Conservation (phyloP, 2,888 invertebrate species). For the Hirtodrosophila cameraria region DNA sequence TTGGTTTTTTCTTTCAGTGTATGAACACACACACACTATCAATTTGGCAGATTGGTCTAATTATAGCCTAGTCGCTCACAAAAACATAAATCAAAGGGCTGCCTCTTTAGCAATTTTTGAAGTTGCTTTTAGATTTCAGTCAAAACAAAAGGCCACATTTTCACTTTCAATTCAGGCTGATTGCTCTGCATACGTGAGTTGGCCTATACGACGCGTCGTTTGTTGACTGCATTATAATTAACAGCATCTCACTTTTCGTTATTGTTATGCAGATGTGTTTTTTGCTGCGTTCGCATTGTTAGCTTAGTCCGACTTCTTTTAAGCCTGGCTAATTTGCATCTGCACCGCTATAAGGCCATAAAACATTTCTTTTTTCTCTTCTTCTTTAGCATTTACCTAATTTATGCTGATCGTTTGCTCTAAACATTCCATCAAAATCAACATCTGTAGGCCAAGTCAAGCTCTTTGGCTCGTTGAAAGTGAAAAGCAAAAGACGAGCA, state of each 20-base stretch:
- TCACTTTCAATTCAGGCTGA: slow-evolving; percentile 59
- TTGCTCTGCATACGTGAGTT: slow-evolving; percentile 32
- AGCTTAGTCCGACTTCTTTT: slow-evolving; percentile 25
- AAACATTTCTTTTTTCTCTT: slow-evolving; percentile 61
- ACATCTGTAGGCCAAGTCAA: slow-evolving; percentile 48
- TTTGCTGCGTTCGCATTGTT: slow-evolving; percentile 27
- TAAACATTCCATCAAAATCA: slow-evolving; percentile 65
- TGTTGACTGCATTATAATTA: slow-evolving; percentile 60
- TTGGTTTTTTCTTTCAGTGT: slow-evolving; percentile 27
- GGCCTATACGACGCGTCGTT: not conserved
- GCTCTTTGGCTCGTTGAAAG: slow-evolving; percentile 65
- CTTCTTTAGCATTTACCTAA: slow-evolving; percentile 55
- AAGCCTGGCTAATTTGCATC: slow-evolving; percentile 62
- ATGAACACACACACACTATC: slow-evolving; percentile 19
- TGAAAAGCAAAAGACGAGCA: slow-evolving; percentile 63
- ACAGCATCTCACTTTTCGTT: slow-evolving; percentile 58
- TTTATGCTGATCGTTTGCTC: slow-evolving; percentile 54
- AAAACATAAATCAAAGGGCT: slow-evolving; percentile 35
- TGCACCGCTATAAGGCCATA: slow-evolving; percentile 68
- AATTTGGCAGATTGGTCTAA: slow-evolving; percentile 59
- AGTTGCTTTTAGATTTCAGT: not conserved
- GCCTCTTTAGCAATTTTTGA: not conserved
- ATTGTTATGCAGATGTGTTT: slow-evolving; percentile 53
- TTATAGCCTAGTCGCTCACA: slow-evolving; percentile 47
- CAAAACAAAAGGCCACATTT: slow-evolving; percentile 46